A percentile compares a stretch with the other conserved stretches of the same genome.
Evolutionary conservation across 2,888 invertebrate genomes (phyloP).

Genomic region (Cantharis lateralis): DNA sequence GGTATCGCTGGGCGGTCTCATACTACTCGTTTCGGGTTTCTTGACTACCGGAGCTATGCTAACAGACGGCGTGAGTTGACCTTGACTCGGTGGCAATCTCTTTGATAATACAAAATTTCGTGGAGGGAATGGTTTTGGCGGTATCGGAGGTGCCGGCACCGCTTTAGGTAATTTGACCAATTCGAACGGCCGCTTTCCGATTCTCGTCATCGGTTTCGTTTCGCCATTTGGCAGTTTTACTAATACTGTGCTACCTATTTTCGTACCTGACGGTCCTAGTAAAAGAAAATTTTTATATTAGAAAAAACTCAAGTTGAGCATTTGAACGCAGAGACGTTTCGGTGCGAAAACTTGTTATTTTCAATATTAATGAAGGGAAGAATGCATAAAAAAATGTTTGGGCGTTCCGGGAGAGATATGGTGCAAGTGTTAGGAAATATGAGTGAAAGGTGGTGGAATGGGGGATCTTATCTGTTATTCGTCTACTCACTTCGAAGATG

Average conservation of each 20-base stretch:
- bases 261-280: slow-evolving; percentile 48
- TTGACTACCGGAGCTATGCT: slow-evolving; percentile 58
- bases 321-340: not conserved
- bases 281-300: slow-evolving; percentile 8
- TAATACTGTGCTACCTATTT: slow-evolving; percentile 55
- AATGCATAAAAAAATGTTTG: too few species aligned
- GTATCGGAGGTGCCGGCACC: slow-evolving; percentile 52
- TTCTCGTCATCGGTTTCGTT: slow-evolving; percentile 54
- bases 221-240: slow-evolving; percentile 56
- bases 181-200: slow-evolving; percentile 53
- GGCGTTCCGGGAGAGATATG: too few species aligned
- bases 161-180: slow-evolving; percentile 51
- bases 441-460: too few species aligned
- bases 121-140: slow-evolving; percentile 26
- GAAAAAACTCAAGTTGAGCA: not conserved
- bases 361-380: too few species aligned
- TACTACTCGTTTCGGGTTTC: slow-evolving; percentile 35
- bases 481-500: too few species aligned
- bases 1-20: slow-evolving; percentile 43
- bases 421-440: too few species aligned
- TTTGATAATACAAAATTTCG: slow-evolving; percentile 33
- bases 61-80: slow-evolving; percentile 57
- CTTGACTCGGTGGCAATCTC: slow-evolving; percentile 34
- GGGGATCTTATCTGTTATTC: too few species aligned
- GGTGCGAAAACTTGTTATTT: not conserved